Conservation (phyloP, 2,888 invertebrate species). For the Phengaris arion region DNA sequence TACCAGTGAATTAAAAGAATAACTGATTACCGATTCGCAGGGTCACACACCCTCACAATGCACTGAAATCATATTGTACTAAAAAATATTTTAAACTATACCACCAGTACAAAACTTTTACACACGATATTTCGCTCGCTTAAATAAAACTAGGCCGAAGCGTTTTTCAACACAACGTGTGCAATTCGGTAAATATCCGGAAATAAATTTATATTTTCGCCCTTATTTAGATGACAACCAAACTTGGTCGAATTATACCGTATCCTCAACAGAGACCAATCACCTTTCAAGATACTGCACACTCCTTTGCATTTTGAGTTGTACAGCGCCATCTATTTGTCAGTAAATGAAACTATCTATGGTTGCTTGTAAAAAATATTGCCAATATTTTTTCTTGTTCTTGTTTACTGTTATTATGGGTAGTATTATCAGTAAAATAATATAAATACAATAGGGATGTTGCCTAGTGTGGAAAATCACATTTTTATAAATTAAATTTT, state of each 20-base stretch:
- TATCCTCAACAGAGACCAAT: constrained; percentile 52
- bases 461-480: too few relatives aligned
- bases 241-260: constrained; percentile 58
- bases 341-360: constrained; percentile 17
- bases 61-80: constrained; percentile 35
- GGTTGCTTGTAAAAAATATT: constrained; percentile 16
- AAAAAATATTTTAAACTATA: constrained; percentile 35
- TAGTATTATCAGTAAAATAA: neutral
- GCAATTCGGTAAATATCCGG: constrained; percentile 48
- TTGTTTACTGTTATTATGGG: too few relatives aligned
- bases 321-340: constrained; percentile 38
- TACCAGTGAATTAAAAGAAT: constrained; percentile 44
- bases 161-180: constrained; percentile 41
- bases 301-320: constrained; percentile 34
- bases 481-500: too few relatives aligned
- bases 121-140: constrained; percentile 38
- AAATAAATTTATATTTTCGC: constrained; percentile 54
- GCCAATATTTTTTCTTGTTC: neutral
- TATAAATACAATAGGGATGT: too few relatives aligned
- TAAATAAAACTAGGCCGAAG: constrained; percentile 35
- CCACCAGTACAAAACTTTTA: constrained; percentile 39
- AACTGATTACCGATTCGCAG: constrained; percentile 38
- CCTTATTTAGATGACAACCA: constrained; percentile 53
- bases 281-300: constrained; percentile 43
- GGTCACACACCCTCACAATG: constrained; percentile 39